Evolutionary conservation across 92 coral and sea anemone species (phyloP).

Genomic region (Actinostola sp.): DNA sequence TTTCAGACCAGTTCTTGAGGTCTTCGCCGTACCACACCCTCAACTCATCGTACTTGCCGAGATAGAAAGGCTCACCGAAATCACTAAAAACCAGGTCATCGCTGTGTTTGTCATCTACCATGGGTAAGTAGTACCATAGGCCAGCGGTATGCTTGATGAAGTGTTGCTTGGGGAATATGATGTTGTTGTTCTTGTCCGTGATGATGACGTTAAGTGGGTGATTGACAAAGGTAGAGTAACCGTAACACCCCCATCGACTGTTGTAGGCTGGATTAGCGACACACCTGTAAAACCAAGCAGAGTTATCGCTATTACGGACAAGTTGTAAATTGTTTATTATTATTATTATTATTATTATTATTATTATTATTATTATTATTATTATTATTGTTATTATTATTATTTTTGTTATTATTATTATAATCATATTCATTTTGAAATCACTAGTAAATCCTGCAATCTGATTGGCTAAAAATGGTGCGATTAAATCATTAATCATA

Average conservation of each 20-base stretch:
- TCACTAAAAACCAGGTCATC: constrained; percentile 65
- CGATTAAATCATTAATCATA: no score
- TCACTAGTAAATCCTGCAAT: no score
- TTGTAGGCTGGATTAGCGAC: constrained; percentile 56
- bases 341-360: no score
- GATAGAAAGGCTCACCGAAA: constrained; percentile 54
- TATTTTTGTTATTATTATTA: no score
- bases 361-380: no score
- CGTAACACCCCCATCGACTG: constrained; percentile 75
- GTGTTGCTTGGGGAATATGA: constrained; percentile 52
- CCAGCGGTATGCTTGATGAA: constrained; percentile 54
- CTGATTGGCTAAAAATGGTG: no score
- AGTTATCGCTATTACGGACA: no score
- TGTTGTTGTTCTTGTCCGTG: constrained; percentile 54
- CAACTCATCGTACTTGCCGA: constrained; percentile 31
- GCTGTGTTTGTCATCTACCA: constrained; percentile 42
- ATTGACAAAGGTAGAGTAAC: constrained; percentile 11
- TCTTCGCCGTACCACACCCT: constrained; percentile 70
- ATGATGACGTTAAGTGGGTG: constrained; percentile 59
- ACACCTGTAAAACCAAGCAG: constrained; percentile 23
- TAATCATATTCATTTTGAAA: no score
- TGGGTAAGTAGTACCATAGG: constrained; percentile 63
- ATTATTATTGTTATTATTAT: no score
- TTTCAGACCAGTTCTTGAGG: constrained; percentile 45
- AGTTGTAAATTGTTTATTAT: no score